phyloP scores from a whole-genome alignment of 2,797 vertebrate genomes.

The Miichthys miiuy region DNA sequence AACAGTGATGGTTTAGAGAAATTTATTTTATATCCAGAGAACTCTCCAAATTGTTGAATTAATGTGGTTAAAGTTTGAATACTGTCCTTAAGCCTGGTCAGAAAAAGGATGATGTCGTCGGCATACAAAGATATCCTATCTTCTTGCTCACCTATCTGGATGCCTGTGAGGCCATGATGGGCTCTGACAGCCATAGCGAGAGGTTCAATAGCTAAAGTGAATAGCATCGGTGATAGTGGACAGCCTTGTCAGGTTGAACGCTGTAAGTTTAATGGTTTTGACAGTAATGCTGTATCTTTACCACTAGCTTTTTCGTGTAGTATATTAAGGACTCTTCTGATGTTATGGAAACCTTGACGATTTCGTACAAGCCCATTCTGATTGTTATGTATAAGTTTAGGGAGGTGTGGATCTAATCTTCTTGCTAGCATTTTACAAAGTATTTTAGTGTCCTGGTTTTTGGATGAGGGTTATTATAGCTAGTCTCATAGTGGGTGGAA shows the following conservation, averaged over 20 bases:
- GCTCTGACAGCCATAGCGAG: conserved; percentile 1
- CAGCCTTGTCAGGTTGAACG: background rate
- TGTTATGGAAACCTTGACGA: conserved; percentile 6
- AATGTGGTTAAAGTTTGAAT: background rate
- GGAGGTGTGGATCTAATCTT: background rate
- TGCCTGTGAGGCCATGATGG: background rate
- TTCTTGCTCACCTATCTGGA: background rate
- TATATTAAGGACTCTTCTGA: background rate
- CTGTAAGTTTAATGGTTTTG: conserved; percentile 11
- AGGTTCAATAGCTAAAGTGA: background rate
- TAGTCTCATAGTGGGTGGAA: background rate
- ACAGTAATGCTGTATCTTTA: background rate
- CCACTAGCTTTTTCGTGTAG: too few species aligned
- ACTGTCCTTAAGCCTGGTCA: too few species aligned
- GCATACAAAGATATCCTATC: too few species aligned
- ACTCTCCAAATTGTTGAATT: background rate
- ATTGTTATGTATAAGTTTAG: background rate
- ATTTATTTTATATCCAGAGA: conserved; percentile 16
- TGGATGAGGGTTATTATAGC: background rate
- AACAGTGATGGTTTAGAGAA: conserved; percentile 1
- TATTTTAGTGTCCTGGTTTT: conserved; percentile 9
- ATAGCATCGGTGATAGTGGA: background rate
- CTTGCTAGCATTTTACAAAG: background rate
- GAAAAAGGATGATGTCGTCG: too few species aligned
- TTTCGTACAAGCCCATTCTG: conserved; percentile 12